Evolutionary conservation across 2,888 invertebrate species (phyloP).

Genomic region (Deilephila porcellus): DNA sequence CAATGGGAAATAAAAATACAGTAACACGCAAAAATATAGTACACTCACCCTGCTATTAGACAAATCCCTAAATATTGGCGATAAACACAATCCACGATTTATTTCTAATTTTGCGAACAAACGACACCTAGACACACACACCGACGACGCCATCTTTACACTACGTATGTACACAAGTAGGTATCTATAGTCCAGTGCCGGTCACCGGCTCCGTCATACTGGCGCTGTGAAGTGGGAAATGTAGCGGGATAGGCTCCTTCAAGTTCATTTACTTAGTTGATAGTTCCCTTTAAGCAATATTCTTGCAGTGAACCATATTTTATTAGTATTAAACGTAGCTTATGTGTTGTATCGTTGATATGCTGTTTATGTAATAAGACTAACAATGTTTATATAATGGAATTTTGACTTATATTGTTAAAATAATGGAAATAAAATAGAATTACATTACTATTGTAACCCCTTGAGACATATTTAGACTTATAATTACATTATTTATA

Average conservation of each 20-base stretch:
- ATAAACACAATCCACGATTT: slow-evolving; percentile 84
- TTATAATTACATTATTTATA: neutral
- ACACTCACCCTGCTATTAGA: slow-evolving; percentile 80
- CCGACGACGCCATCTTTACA: slow-evolving; percentile 86
- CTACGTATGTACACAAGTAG: slow-evolving; percentile 60
- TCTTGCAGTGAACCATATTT: neutral
- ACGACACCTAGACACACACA: slow-evolving; percentile 86
- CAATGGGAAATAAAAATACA: slow-evolving; percentile 44
- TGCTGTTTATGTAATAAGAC: too few species aligned
- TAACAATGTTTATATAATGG: neutral
- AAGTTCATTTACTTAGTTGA: neutral
- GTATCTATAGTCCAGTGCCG: slow-evolving; percentile 48
- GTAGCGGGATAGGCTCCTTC: slow-evolving; percentile 34
- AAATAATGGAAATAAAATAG: neutral
- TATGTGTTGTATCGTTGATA: neutral
- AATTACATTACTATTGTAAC: neutral
- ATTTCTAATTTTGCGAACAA: slow-evolving; percentile 86
- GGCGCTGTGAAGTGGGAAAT: slow-evolving; percentile 49
- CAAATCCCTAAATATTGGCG: slow-evolving; percentile 80
- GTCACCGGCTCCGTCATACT: slow-evolving; percentile 47
- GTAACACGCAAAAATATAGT: slow-evolving; percentile 45
- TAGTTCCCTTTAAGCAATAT: neutral
- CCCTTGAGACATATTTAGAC: neutral
- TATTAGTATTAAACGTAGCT: neutral
- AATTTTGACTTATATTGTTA: neutral